Evolutionary conservation across 2,113 vertebrate genomes (phyloP).

Genomic region (Pardalotus punctatus): DNA sequence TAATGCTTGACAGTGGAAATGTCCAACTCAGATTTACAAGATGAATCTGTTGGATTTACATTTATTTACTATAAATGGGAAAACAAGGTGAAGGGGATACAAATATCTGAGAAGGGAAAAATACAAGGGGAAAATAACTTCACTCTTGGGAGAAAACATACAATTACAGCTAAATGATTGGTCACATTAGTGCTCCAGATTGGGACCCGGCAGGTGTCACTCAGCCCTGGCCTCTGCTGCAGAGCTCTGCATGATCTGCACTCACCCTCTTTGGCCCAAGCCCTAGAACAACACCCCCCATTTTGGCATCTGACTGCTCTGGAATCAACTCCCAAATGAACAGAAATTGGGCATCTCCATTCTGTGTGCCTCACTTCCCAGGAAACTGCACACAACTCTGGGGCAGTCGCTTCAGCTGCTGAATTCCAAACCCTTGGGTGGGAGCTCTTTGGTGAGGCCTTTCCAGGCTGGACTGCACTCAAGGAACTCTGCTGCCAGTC

Average conservation of each 20-base stretch:
- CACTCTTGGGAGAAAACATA: neutral
- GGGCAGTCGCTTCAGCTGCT: neutral
- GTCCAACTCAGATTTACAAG: neutral
- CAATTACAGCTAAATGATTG: neutral
- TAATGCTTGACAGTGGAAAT: neutral
- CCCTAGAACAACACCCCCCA: neutral
- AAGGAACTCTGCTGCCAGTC: neutral
- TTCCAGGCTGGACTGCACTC: neutral
- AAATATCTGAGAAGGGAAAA: neutral
- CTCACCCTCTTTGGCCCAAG: neutral
- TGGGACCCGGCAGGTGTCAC: neutral
- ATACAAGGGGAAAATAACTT: neutral
- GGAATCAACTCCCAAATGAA: neutral
- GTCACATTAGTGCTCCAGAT: neutral
- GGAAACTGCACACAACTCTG: neutral
- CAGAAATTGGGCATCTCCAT: neutral
- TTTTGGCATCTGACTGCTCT: neutral
- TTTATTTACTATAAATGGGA: constrained; percentile 7
- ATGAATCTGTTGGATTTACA: neutral
- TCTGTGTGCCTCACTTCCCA: neutral
- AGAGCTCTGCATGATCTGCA: neutral
- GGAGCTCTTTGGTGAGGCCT: rapidly evolving
- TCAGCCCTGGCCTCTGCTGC: neutral
- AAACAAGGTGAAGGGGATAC: neutral
- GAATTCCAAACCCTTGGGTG: neutral